Conservation (phyloP, 2,113 vertebrate genomes). For the Lycocorax pyrrhopterus region DNA sequence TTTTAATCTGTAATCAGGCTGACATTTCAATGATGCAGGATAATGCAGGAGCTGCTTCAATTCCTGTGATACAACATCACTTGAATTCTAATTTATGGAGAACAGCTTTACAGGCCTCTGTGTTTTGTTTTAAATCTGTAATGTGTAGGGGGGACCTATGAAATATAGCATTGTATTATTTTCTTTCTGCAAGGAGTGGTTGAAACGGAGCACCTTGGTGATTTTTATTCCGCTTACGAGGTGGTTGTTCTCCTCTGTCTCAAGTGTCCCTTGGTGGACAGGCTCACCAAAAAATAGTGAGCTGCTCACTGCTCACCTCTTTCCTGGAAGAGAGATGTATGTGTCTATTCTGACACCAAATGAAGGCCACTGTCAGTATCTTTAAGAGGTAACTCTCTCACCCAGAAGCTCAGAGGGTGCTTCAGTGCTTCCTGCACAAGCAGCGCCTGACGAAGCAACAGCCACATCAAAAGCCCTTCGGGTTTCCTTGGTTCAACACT, state of each 20-base stretch:
- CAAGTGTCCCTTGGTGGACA: not conserved
- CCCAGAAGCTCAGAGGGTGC: not conserved
- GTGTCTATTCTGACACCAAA: not conserved
- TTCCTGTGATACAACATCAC: not conserved
- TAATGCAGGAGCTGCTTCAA: not conserved
- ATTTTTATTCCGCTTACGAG: not conserved
- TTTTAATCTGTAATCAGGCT: not conserved
- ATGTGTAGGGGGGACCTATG: not conserved
- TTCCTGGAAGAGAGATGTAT: not conserved
- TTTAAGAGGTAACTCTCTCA: not conserved
- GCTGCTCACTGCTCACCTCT: not conserved
- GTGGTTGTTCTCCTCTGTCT: not conserved
- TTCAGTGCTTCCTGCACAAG: not conserved
- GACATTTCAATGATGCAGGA: not conserved
- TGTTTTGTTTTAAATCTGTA: not conserved
- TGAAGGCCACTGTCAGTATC: not conserved
- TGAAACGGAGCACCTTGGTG: not conserved
- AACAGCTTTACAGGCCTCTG: not conserved
- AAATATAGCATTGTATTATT: not conserved
- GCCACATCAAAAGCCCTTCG: conserved; percentile 24
- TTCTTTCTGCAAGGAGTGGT: not conserved
- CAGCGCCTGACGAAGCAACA: not conserved
- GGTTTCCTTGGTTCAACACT: conserved; percentile 31
- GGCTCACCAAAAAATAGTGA: not conserved
- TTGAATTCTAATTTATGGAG: not conserved